Base-by-base conservation (phyloP, 2,113 vertebrate species). In the Sander lucioperca region DNA sequence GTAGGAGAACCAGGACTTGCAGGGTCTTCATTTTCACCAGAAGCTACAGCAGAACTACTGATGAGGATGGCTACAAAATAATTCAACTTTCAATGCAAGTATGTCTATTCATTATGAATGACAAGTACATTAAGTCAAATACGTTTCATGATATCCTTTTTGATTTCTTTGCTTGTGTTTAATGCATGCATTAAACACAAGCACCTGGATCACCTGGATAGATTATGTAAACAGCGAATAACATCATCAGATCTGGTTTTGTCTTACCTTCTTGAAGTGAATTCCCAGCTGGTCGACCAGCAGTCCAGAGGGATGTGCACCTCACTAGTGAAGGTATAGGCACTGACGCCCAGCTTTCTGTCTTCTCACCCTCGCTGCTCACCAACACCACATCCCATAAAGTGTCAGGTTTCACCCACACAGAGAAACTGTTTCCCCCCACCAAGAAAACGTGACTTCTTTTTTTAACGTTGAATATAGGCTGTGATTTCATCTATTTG, bases 401-500 rank as follows among this genome's bases (percentile, higher is more conserved):
- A 48, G 93, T 86, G 79, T 93, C 91, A 73, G 14, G 77, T 93
- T 92, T 84, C 93, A 93, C 64, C 72, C 84, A 43, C 63, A 61
- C 51, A 45, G 25, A 57, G 25, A 74, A 39, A 39, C 18, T n/a
- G 10, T 77, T 74, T 77, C 23, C 14, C 2, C 6, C 6, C 16
- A 39, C 6, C 10, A 6, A 33, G 64, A 75, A 9, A 59, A 53
- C 19, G 36, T 6, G 6, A 27, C 25, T 61, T 59, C 18, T 73
- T 43, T 77, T 85, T 68, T 72, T 21, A 33, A 47, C 3, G 2
- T 18, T 50, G 43, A 66, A 59, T 25, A 23, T 33, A 53, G 71
- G 11, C 18, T 65, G 19, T 33, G n/a, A 21, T 47, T 58, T 79
- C 16, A 45, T 57, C 9, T 30, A 36, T 74, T 23, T 74, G 25